Percentiles rank a stretch among this genome's conserved stretches.
Conservation (phyloP, 2,797 vertebrate species). For the Esox masquinongy region DNA sequence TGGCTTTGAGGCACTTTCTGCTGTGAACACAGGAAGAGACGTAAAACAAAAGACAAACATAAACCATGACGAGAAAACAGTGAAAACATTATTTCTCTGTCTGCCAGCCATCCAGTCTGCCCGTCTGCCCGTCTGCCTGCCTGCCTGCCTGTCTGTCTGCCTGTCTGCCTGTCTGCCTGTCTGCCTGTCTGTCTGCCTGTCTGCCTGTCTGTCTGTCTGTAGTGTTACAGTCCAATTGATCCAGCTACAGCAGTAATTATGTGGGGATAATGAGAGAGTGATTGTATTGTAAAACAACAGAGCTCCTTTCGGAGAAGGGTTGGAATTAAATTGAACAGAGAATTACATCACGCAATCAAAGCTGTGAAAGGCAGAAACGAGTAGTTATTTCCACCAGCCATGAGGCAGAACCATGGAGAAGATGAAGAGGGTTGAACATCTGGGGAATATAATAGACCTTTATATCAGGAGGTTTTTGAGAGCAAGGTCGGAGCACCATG, state of each 20-base stretch:
- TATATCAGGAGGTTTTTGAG: too few relatives aligned
- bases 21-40: slow-evolving; percentile 10
- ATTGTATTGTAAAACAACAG: slow-evolving; percentile 33
- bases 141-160: too few relatives aligned
- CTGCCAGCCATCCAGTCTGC: not conserved
- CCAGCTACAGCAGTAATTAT: slow-evolving; percentile 22
- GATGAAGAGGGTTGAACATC: not conserved
- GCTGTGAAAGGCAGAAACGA: not conserved
- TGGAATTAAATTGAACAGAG: slow-evolving; percentile 27
- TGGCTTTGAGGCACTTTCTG: slow-evolving; percentile 1
- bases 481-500: too few relatives aligned
- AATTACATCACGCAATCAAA: slow-evolving; percentile 13
- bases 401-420: not conserved
- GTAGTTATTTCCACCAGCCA: not conserved
- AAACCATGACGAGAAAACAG: not conserved
- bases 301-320: slow-evolving; percentile 8
- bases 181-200: not conserved
- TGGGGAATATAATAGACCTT: not conserved
- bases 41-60: not conserved
- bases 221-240: slow-evolving; percentile 13
- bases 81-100: not conserved
- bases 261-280: slow-evolving; percentile 33
- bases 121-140: not conserved
- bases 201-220: not conserved
- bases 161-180: not conserved